Base-by-base conservation (phyloP, 2,113 vertebrate genomes). In the Cromileptes altivelis region DNA sequence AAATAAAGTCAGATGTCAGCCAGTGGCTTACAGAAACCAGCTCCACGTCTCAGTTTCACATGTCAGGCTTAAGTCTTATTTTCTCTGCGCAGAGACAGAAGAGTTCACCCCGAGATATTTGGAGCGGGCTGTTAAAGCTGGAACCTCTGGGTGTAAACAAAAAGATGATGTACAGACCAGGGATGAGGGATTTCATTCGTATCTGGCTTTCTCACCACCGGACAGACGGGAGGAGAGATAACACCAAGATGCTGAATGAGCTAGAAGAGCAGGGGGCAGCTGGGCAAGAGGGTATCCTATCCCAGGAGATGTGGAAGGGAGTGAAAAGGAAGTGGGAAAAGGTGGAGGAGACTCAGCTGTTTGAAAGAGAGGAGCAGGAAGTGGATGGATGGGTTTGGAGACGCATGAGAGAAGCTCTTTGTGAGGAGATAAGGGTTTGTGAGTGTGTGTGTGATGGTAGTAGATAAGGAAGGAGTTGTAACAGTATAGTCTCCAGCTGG, bases 321-420 rank as follows among this genome's bases (percentile, higher is more conserved):
- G 87, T 87, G 82, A 67, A 58, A 42, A 70, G 85, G 80, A 89
- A 86, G 84, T 63, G 72, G 71, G 85, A 85, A 80, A 90, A 78
- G 75, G 80, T 86, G 85, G 86, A 92, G 69, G 76, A 90, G 85
- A 89, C 4, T 30, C 88, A 91, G 90, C 88, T 57, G 81, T 73
- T 63, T 74, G 67, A 73, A 65, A 70, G 67, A 70, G 57, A 67
- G 21, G 37, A 80, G 79, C 82, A 75, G 85, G 89, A 86, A 83
- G 86, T 70, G 62, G 87, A 86, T 70, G 61, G 89, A 93, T 93
- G 68, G 15, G 11, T 73, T 60, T 33, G 70, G 78, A 81, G 70
- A 55, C 49, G 77, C 50, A 68, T 57, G 75, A 86, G 77, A 78
- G 52, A 80, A 85, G 68, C 40, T 75, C 60, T 72, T 57, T 72